These are phyloP conservation scores for Etheostoma cragini DNA, from an alignment of 2,113 vertebrate species.

Conservation along the genomic window DNA sequence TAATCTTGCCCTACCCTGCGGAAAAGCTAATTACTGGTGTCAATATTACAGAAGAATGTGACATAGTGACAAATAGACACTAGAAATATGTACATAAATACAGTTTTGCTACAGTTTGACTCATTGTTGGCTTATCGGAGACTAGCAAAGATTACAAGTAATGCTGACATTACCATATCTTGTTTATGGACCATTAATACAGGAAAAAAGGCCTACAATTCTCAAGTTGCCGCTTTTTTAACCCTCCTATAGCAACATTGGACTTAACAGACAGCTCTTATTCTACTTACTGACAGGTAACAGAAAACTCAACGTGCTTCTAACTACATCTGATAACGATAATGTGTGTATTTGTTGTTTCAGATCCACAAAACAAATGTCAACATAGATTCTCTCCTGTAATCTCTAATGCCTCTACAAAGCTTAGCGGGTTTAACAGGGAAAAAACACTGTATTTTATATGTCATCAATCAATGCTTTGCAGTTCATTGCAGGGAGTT, in stretches of 20 bases:
- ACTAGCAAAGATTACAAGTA: not conserved
- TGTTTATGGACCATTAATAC: not conserved
- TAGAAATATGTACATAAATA: not conserved
- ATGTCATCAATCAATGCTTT: not conserved
- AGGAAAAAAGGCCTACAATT: not conserved
- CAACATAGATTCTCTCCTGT: constrained; percentile 32
- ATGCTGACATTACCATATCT: not conserved
- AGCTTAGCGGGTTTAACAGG: constrained; percentile 1
- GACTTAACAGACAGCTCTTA: constrained; percentile 26
- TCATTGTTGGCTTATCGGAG: not conserved
- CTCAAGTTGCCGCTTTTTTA: not conserved
- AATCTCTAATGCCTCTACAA: constrained; percentile 2
- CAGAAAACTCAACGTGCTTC: constrained; percentile 20
- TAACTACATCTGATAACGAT: constrained; percentile 38
- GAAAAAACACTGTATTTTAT: not conserved
- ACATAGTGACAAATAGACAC: not conserved
- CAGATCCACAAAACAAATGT: constrained; percentile 48
- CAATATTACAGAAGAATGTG: not conserved
- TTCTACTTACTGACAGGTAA: constrained; percentile 43
- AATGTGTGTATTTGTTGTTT: constrained; percentile 50
- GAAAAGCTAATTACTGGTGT: constrained; percentile 25
- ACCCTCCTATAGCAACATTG: constrained; percentile 8
- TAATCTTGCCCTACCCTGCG: not conserved
- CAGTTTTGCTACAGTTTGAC: not conserved
- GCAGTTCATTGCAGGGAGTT: not conserved